A percentile compares a stretch with the other conserved stretches of the same genome.
phyloP scores from a whole-genome alignment of 2,113 vertebrate genomes.

The Mormoops blainvillei region DNA sequence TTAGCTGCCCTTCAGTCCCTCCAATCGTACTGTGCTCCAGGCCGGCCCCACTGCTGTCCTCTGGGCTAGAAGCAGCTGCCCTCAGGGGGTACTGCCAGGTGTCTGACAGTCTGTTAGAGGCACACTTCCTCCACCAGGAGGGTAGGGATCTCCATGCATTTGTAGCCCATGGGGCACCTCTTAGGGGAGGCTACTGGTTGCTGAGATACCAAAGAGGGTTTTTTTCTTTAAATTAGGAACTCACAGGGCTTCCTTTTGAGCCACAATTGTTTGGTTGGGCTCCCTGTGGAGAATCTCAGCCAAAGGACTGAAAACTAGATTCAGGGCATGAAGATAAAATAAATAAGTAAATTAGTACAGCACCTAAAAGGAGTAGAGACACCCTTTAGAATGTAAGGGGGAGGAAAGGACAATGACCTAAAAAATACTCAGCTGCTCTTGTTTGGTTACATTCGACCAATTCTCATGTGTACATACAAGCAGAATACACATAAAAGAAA shows the following conservation, averaged over 20 bases:
- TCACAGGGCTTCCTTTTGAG: background rate
- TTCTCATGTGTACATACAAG: background rate
- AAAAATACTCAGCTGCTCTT: background rate
- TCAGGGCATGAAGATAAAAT: slow-evolving; percentile 7
- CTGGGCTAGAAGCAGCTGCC: background rate
- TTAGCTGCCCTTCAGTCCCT: background rate
- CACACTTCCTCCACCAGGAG: background rate
- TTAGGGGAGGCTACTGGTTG: background rate
- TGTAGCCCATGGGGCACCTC: background rate
- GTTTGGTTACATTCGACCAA: background rate
- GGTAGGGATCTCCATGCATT: background rate
- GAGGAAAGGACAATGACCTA: background rate
- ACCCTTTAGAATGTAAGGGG: background rate
- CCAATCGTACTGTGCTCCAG: background rate
- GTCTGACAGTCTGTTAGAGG: background rate
- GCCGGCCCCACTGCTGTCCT: background rate
- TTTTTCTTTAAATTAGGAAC: background rate
- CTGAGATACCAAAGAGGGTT: background rate
- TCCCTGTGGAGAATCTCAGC: background rate
- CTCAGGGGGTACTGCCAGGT: background rate
- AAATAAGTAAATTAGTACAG: background rate
- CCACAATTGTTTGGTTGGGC: background rate
- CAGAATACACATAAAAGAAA: background rate
- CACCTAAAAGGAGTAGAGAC: background rate
- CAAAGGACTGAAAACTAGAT: background rate